Base-by-base conservation (phyloP, 2,888 invertebrate genomes). In the Nowickia ferox region DNA sequence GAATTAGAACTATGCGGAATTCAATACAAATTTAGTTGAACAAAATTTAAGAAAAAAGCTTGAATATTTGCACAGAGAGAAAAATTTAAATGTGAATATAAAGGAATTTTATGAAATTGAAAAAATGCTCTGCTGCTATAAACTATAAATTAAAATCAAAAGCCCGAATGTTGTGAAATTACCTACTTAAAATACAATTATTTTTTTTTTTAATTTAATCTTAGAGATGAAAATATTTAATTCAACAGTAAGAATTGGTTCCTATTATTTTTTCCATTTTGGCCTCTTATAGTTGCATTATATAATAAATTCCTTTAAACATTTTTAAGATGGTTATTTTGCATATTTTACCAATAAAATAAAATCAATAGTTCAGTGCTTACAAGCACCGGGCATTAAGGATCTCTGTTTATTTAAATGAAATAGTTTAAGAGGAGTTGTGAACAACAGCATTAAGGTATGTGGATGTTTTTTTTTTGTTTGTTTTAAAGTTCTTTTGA, bases 301-400 rank as follows among this genome's bases (percentile, higher is more conserved):
- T n/a, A 19, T 53, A 19, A 53, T 53, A 53, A 9, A 10, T 9
- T 51, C 9, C 9, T 4, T 8, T 13, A 15, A 11, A 44, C 4
- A 51, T 66, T 74, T 74, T 46, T 68, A 61, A 69, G 11, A 19
- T 44, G 9, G n/a, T 81, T 75, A 61, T 53, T 74, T 81, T 81
- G 44, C 66, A 81, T 81, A 81, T 81, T 75, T 81, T 75, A 22
- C 13, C 55, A 55, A 55, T 81, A 68, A 81, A 81, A 65, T 71
- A 8, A 71, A 81, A 68, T 65, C 48, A 61, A 38, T n/a, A 55
- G 48, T 61, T 53, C 1, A 44, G 19, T 30, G 30, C 15, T 59
- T 42, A 63, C 42, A 63, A 30, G 5, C 22, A 4, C 30, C n/a
- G 9, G 9, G 8, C 48, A 11, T 38, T 38, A 51, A n/a, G 51